Evolutionary conservation across 2,888 invertebrate genomes (phyloP).

Genomic region (Nephrotoma flavescens): DNA sequence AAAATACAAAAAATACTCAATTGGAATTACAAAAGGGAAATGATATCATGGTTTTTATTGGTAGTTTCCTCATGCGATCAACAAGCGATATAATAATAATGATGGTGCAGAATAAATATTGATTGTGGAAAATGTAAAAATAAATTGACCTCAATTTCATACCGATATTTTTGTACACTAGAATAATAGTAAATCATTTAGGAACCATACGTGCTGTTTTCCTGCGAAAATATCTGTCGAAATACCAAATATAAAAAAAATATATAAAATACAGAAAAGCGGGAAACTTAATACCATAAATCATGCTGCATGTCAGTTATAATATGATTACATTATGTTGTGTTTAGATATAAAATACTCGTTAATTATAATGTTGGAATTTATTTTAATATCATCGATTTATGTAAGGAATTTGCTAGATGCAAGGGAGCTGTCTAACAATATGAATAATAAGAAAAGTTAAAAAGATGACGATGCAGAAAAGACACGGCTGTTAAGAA

Average conservation of each 20-base stretch:
- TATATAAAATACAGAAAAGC: neutral
- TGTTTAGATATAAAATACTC: neutral
- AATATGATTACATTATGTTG: neutral
- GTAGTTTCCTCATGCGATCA: neutral
- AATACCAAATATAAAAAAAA: neutral
- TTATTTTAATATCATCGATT: neutral
- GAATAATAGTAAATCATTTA: neutral
- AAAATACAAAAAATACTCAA: neutral
- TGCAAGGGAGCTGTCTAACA: neutral
- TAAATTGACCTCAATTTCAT: neutral
- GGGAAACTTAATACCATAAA: neutral
- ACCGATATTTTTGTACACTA: neutral
- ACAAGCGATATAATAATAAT: neutral
- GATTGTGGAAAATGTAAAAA: neutral
- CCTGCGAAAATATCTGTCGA: neutral
- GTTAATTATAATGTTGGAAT: neutral
- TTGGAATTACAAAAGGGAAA: neutral
- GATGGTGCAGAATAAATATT: neutral
- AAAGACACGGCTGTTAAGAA: too few relatives aligned
- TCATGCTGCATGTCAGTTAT: neutral
- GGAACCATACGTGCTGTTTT: neutral
- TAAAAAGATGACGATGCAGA: too few relatives aligned
- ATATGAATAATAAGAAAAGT: too few relatives aligned
- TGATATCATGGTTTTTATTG: neutral
- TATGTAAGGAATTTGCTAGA: neutral